These are phyloP conservation scores for Bubo blakistoni DNA, from an alignment of 2,113 vertebrate genomes.

Conservation along the genomic window DNA sequence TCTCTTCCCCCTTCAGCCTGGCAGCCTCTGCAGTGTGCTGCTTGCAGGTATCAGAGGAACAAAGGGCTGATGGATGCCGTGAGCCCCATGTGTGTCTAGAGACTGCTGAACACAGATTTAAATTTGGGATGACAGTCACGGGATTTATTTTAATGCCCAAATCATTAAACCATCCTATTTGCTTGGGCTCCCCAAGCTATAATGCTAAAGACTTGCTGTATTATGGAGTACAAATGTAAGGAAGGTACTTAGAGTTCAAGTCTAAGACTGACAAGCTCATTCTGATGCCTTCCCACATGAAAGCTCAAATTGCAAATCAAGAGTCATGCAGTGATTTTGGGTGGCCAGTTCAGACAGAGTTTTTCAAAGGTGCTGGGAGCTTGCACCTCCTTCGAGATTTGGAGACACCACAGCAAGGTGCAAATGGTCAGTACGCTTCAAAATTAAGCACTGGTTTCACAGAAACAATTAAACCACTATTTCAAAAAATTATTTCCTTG, in stretches of 20 bases:
- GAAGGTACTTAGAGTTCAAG: neutral
- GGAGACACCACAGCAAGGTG: neutral
- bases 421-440: neutral
- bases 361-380: neutral
- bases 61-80: neutral
- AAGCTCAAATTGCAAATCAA: neutral
- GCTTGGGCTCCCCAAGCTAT: neutral
- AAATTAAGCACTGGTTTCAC: neutral
- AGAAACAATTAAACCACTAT: neutral
- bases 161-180: neutral
- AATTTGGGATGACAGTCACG: neutral
- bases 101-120: neutral
- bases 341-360: neutral
- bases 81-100: neutral
- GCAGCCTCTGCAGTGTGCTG: neutral
- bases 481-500: neutral
- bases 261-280: neutral
- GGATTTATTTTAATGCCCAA: neutral
- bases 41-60: neutral
- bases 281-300: neutral
- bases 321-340: neutral
- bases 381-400: neutral
- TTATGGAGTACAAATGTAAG: accelerated
- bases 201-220: neutral
- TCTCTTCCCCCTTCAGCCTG: neutral